Percentiles rank a stretch among this genome's conserved stretches.
Conservation (phyloP, 2,888 invertebrate genomes). For the Xestia sexstrigata region DNA sequence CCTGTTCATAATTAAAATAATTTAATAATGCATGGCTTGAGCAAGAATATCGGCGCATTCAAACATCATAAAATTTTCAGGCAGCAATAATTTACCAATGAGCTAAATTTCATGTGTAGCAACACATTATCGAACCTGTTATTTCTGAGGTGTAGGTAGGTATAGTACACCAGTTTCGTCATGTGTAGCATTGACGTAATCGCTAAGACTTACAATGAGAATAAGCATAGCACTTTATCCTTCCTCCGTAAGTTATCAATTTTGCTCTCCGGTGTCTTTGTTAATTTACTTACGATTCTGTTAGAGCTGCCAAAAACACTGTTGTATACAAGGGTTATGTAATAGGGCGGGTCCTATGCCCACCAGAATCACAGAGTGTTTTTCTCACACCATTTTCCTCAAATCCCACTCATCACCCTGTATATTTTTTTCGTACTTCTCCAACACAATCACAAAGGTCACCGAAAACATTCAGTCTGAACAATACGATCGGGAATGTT, state of each 20-base stretch:
- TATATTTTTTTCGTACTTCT: constrained; percentile 14
- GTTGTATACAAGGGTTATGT: not conserved
- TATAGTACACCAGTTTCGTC: not conserved
- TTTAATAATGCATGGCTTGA: not conserved
- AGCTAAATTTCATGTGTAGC: not conserved
- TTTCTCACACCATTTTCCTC: constrained; percentile 8
- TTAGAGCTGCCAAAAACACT: not conserved
- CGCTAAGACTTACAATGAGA: not conserved
- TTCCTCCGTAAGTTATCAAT: not conserved
- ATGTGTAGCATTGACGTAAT: not conserved
- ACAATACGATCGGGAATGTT: constrained; percentile 46
- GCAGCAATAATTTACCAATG: not conserved
- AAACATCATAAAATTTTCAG: not conserved
- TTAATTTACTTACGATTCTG: not conserved
- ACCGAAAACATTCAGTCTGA: constrained; percentile 10
- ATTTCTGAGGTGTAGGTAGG: not conserved
- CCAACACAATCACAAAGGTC: constrained; percentile 16
- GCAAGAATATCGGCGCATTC: not conserved
- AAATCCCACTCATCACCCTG: not conserved
- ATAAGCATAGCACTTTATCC: not conserved
- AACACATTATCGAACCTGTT: not conserved
- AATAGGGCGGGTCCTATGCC: not conserved
- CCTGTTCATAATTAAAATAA: not conserved
- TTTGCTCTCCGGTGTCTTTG: not conserved
- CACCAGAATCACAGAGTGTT: not conserved